phyloP scores from a whole-genome alignment of 2,888 invertebrate species.

The Romanomermis culicivorax region DNA sequence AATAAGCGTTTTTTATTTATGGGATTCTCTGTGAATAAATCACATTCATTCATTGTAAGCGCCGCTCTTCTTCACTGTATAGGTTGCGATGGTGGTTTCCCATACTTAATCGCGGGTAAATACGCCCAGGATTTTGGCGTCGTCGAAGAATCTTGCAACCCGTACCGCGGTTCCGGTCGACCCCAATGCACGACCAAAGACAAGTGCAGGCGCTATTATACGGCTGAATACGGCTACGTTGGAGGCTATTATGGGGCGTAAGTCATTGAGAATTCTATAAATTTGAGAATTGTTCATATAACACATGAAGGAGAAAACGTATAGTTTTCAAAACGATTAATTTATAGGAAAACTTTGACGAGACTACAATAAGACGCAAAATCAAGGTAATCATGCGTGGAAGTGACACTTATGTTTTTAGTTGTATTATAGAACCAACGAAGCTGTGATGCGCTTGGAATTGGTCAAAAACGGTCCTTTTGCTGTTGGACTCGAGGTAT shows the following conservation, averaged over 20 bases:
- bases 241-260: slow-evolving; percentile 35
- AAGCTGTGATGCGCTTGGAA: slow-evolving; percentile 32
- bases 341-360: too few relatives aligned
- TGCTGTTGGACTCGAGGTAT: slow-evolving; percentile 34
- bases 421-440: slow-evolving; percentile 30
- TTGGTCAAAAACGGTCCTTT: slow-evolving; percentile 33
- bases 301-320: too few relatives aligned
- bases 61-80: not conserved
- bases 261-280: slow-evolving; percentile 10
- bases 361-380: too few relatives aligned
- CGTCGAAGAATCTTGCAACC: slow-evolving; percentile 33
- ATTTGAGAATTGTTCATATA: not conserved
- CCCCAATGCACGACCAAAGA: slow-evolving; percentile 23
- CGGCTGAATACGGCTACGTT: slow-evolving; percentile 33
- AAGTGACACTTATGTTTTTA: not conserved
- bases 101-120: slow-evolving; percentile 29
- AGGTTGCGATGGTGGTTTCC: slow-evolving; percentile 31
- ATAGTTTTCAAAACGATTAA: too few relatives aligned
- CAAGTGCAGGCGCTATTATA: slow-evolving; percentile 31
- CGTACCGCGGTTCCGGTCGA: slow-evolving; percentile 31
- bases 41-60: too few relatives aligned
- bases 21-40: too few relatives aligned
- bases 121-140: slow-evolving; percentile 32
- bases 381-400: too few relatives aligned
- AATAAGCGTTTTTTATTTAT: too few relatives aligned